These are phyloP conservation scores for Pyrgilauda ruficollis DNA, from an alignment of 2,113 vertebrate genomes.

Conservation along the genomic window DNA sequence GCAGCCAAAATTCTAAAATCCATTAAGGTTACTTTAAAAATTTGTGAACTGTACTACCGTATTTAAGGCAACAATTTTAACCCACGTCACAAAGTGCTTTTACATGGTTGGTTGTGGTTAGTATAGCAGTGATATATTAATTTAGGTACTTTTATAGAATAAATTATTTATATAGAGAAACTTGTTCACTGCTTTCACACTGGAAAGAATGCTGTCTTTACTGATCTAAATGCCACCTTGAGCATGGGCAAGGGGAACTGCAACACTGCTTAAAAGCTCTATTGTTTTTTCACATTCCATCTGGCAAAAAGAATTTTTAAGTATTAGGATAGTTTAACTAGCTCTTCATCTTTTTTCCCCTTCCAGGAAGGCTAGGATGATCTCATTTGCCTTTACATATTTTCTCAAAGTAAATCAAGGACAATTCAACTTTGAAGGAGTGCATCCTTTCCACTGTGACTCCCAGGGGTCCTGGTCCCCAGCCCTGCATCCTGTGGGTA, in stretches of 20 bases:
- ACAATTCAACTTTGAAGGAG: not conserved
- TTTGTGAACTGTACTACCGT: slow-evolving; percentile 5
- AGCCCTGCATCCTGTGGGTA: not conserved
- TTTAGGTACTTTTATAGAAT: not conserved
- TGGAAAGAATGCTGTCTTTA: slow-evolving; percentile 26
- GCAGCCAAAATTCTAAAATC: slow-evolving; percentile 18
- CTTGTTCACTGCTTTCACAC: slow-evolving; percentile 21
- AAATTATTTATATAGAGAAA: slow-evolving; percentile 45
- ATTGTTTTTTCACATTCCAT: slow-evolving; percentile 8
- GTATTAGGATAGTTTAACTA: not conserved
- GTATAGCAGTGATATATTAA: slow-evolving; percentile 23
- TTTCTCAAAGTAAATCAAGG: not conserved
- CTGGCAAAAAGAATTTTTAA: not conserved
- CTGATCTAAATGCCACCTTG: slow-evolving; percentile 27
- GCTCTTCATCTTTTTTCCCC: not conserved
- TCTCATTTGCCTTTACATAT: not conserved
- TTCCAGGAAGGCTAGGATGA: not conserved
- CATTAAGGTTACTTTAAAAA: slow-evolving; percentile 25
- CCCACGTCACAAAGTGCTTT: not conserved
- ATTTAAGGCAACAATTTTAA: slow-evolving; percentile 16
- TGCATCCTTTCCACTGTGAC: not conserved
- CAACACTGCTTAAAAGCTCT: not conserved
- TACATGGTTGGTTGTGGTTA: not conserved
- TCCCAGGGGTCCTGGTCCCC: not conserved
- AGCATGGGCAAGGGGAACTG: not conserved